A percentile compares a stretch with the other conserved stretches of the same genome.
Evolutionary conservation across 2,888 invertebrate species (phyloP).

Genomic region (Chrysodeixis includens): DNA sequence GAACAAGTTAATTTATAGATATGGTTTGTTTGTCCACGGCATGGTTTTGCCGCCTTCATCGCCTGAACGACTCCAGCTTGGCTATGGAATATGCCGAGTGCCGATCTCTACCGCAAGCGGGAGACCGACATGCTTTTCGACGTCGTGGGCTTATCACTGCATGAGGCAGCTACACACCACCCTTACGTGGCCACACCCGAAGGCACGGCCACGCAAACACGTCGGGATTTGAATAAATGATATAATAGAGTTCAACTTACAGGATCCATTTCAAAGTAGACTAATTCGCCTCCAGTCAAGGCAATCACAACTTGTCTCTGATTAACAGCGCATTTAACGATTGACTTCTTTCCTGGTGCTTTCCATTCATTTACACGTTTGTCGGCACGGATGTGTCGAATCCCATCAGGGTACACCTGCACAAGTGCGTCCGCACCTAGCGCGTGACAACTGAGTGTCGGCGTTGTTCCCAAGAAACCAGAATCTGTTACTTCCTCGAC

Average conservation of each 20-base stretch:
- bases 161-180: slow-evolving; percentile 88
- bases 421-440: slow-evolving; percentile 99
- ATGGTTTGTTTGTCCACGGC: slow-evolving; percentile 87
- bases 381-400: slow-evolving; percentile 99
- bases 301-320: slow-evolving; percentile 99
- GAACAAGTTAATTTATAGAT: slow-evolving; percentile 6
- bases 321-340: slow-evolving; percentile 99
- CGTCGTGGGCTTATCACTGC: slow-evolving; percentile 89
- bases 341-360: slow-evolving; percentile 98
- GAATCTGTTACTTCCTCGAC: slow-evolving; percentile 99
- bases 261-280: slow-evolving; percentile 99
- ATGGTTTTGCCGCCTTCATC: slow-evolving; percentile 92
- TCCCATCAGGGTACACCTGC: slow-evolving; percentile 99
- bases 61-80: slow-evolving; percentile 92
- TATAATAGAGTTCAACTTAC: slow-evolving; percentile 89
- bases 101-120: slow-evolving; percentile 85
- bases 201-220: slow-evolving; percentile 75
- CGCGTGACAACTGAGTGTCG: slow-evolving; percentile 99
- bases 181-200: slow-evolving; percentile 71
- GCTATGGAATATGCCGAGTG: slow-evolving; percentile 93
- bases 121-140: slow-evolving; percentile 90
- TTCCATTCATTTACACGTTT: slow-evolving; percentile 99
- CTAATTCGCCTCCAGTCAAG: slow-evolving; percentile 98
- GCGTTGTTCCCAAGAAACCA: slow-evolving; percentile 99
- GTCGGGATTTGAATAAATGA: slow-evolving; percentile 64